These are phyloP conservation scores for Diachrysia chrysitis DNA, from an alignment of 2,888 invertebrate species.

Conservation along the genomic window DNA sequence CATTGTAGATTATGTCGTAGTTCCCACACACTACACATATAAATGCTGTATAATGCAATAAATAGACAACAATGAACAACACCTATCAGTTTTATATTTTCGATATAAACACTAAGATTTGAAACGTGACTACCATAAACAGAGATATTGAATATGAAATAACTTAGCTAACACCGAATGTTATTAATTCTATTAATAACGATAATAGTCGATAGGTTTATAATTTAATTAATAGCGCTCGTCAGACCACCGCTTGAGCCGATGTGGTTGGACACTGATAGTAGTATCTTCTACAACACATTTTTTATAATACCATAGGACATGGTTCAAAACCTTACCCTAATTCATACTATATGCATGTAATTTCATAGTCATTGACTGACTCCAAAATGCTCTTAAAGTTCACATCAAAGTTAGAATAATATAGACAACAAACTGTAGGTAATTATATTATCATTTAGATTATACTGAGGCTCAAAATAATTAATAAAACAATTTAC, in stretches of 20 bases:
- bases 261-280: constrained; percentile 3
- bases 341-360: background rate
- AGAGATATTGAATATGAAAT: background rate
- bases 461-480: constrained; percentile 26
- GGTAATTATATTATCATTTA: constrained; percentile 18
- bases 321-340: constrained; percentile 13
- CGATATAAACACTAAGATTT: constrained; percentile 22
- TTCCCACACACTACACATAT: constrained; percentile 36
- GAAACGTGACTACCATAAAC: constrained; percentile 9
- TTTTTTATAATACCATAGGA: background rate
- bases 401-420: constrained; percentile 7
- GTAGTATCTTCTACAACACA: background rate
- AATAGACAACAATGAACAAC: constrained; percentile 19
- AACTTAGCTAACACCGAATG: constrained; percentile 5
- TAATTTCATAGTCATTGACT: constrained; percentile 12
- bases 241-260: constrained; percentile 1
- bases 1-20: constrained; percentile 35
- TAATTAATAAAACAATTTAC: constrained; percentile 30
- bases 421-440: constrained; percentile 20
- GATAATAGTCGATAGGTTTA: background rate
- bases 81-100: constrained; percentile 17
- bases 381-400: constrained; percentile 3
- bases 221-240: background rate
- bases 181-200: constrained; percentile 6
- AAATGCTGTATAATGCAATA: constrained; percentile 50